Percentiles rank a stretch among this genome's conserved stretches.
Evolutionary conservation across 2,888 invertebrate species (phyloP).

Genomic region (Nemoura dubitans): DNA sequence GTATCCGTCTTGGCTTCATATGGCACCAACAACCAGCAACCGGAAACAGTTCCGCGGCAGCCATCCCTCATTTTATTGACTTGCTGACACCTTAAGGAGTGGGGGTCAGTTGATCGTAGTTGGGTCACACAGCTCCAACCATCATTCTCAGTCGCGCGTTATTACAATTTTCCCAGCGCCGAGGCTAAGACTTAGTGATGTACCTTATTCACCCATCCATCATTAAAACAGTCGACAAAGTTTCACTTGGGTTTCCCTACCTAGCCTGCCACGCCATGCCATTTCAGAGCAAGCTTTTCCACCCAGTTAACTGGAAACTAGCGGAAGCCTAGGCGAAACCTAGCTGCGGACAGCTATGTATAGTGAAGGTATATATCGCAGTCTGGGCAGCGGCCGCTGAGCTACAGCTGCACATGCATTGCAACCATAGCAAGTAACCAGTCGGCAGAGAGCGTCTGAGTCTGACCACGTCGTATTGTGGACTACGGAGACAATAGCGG

Average conservation of each 20-base stretch:
- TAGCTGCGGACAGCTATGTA: not conserved
- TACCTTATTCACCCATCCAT: not conserved
- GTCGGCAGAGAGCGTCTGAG: no score
- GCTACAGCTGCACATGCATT: no score
- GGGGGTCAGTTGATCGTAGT: not conserved
- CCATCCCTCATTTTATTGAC: conserved; percentile 16
- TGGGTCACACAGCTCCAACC: not conserved
- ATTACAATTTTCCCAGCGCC: not conserved
- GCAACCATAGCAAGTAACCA: no score
- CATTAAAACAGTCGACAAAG: not conserved
- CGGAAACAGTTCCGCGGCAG: not conserved
- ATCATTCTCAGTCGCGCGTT: not conserved
- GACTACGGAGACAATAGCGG: not conserved
- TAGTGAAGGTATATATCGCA: no score
- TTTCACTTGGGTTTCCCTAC: not conserved
- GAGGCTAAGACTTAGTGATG: not conserved
- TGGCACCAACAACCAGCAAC: not conserved
- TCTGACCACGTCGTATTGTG: not conserved
- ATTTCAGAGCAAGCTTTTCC: not conserved
- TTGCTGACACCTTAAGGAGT: not conserved
- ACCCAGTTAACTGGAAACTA: not conserved
- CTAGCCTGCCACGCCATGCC: not conserved
- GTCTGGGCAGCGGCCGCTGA: no score
- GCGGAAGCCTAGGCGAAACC: not conserved
- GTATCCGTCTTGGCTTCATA: not conserved